Base-by-base conservation (phyloP, 2,113 vertebrate genomes). In the Pomatorhinus ruficollis region DNA sequence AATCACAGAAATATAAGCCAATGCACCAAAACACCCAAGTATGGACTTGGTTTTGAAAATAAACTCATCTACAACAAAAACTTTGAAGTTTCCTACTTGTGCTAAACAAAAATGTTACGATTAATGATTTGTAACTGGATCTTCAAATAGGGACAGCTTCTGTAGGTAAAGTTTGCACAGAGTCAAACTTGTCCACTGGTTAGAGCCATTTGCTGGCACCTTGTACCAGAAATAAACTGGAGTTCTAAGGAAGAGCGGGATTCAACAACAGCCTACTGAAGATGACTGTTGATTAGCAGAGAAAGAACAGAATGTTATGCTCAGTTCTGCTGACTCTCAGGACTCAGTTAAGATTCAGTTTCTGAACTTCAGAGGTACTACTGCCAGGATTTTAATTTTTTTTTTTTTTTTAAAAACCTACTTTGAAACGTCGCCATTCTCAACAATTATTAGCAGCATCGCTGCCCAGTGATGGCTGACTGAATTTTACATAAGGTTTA, bases 1-100 rank as follows among this genome's bases (percentile, higher is more conserved):
- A 31, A 27, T 17, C 28, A 11, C 1, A 56, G 28, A 27, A n/a
- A 15, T 3, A 44, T 0, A 2, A 63, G 21, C 20, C 47, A 37
- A 1, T 4, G 14, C 25, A 31, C 19, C 33, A 17, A 10, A 64
- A 13, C 25, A 15, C 9, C 33, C 0, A 20, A 9, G 4, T 6
- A 22, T 0, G 12, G 35, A 15, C n/a, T 28, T 60, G 20, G 9
- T 21, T 61, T 75, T 61, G 22, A 49, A 76, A 90, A 61, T 27
- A 22, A 66, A 40, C 60, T 85, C 11, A 24, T 7, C 25, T 24
- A 49, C 28, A 75, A n/a, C 11, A 59, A 40, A 78, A 42, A 5
- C 15, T 42, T 37, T 20, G 7, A 25, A 6, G 3, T 10, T 12
- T 66, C n/a, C 31, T 61, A 9, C 27, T 42, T 37, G 15, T 42